Percentiles rank a stretch among this genome's conserved stretches.
phyloP scores from a whole-genome alignment of 30 jellyfish, hydroid and myxozoan genomes.

The Aurelia sp. region DNA sequence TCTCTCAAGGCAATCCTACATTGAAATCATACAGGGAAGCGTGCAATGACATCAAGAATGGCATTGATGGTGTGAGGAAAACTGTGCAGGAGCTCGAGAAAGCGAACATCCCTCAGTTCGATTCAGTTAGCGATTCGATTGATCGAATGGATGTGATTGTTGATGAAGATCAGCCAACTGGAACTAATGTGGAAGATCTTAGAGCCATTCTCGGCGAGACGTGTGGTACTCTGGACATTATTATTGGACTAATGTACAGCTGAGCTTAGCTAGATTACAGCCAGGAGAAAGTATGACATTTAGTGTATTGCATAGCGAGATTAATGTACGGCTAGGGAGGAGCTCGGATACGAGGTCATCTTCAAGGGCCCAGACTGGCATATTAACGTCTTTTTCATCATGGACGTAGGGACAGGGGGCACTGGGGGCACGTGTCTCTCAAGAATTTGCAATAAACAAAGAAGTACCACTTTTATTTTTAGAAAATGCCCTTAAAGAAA shows the following conservation, averaged over 20 bases:
- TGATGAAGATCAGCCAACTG: constrained; percentile 68
- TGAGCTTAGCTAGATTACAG: not conserved
- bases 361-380: no score
- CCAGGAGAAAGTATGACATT: not conserved
- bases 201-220: constrained; percentile 71
- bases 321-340: no score
- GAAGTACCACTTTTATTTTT: no score
- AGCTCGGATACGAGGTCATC: no score
- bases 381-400: no score
- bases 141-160: constrained; percentile 62
- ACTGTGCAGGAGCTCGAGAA: constrained; percentile 50
- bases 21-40: constrained; percentile 69
- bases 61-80: constrained; percentile 21
- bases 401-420: no score
- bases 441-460: no score
- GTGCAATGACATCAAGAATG: constrained; percentile 26
- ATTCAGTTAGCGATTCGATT: constrained; percentile 49
- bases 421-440: no score
- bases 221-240: constrained; percentile 67
- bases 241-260: constrained; percentile 46
- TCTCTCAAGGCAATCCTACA: constrained; percentile 75
- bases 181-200: constrained; percentile 67
- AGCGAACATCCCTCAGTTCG: constrained; percentile 54
- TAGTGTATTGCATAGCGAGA: no score
- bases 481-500: no score